Percentiles rank a stretch among this genome's conserved stretches.
These are phyloP conservation scores for Gambusia affinis DNA, from an alignment of 2,113 vertebrate genomes.

Conservation along the genomic window DNA sequence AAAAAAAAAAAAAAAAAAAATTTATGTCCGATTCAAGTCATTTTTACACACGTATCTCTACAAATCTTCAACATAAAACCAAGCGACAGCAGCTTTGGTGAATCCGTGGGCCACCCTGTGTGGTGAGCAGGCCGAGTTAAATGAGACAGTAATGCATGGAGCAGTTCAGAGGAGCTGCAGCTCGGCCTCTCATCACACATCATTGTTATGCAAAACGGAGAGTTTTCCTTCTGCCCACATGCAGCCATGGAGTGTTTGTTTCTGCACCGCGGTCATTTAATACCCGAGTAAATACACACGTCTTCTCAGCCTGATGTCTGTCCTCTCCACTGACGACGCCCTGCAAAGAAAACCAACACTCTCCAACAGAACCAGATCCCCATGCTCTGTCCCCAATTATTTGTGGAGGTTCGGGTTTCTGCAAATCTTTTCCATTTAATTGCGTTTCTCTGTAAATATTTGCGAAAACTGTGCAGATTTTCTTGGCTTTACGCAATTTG, in stretches of 20 bases:
- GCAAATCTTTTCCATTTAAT: conserved; percentile 74
- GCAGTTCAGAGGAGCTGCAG: too few species aligned
- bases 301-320: conserved; percentile 51
- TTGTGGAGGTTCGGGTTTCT: conserved; percentile 75
- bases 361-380: conserved; percentile 52
- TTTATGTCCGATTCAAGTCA: too few species aligned
- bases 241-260: conserved; percentile 51
- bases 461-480: conserved; percentile 55
- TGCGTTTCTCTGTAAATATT: conserved; percentile 76
- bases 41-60: too few species aligned
- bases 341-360: conserved; percentile 49
- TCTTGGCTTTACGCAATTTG: conserved; percentile 11
- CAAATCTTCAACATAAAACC: too few species aligned
- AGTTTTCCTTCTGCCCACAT: conserved; percentile 44
- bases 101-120: too few species aligned
- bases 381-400: conserved; percentile 53
- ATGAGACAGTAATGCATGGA: too few species aligned
- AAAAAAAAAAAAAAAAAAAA: too few species aligned
- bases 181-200: conserved; percentile 21
- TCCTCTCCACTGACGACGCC: conserved; percentile 37
- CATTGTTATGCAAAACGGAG: conserved; percentile 36
- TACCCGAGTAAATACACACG: conserved; percentile 72
- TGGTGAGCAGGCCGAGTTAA: too few species aligned
- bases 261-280: conserved; percentile 58
- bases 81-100: too few species aligned